phyloP scores from a whole-genome alignment of 2,113 vertebrate species.

The Limnothrissa miodon region DNA sequence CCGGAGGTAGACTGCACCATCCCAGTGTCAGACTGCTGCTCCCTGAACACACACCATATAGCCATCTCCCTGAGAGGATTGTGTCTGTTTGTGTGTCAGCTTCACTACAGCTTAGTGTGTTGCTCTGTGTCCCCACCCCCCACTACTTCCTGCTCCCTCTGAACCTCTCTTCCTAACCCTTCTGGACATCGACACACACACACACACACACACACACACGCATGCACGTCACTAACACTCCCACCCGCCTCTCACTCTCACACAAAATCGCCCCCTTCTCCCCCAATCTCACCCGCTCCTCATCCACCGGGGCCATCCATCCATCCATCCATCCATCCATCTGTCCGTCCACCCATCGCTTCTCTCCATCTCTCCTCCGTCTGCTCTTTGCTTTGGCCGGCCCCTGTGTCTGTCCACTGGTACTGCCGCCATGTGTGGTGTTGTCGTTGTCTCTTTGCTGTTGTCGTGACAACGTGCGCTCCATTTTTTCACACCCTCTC shows the following conservation, averaged over 20 bases:
- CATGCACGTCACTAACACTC: constrained; percentile 16
- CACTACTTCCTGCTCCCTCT: neutral
- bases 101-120: constrained; percentile 32
- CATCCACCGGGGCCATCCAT: neutral
- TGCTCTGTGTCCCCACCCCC: constrained; percentile 33
- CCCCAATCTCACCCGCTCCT: neutral
- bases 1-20: neutral
- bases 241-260: neutral
- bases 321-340: neutral
- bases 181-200: neutral
- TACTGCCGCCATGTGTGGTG: neutral
- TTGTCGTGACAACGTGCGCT: neutral
- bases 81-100: constrained; percentile 26
- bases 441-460: neutral
- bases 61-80: neutral
- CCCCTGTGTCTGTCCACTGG: too few species aligned
- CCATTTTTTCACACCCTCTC: neutral
- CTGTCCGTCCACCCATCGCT: neutral
- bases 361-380: constrained; percentile 8
- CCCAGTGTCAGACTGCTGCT: neutral
- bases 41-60: neutral
- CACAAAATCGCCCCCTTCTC: neutral
- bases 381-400: neutral
- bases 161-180: neutral
- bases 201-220: too few species aligned